Conservation (phyloP, 2,113 vertebrate species). For the Euleptes europaea region DNA sequence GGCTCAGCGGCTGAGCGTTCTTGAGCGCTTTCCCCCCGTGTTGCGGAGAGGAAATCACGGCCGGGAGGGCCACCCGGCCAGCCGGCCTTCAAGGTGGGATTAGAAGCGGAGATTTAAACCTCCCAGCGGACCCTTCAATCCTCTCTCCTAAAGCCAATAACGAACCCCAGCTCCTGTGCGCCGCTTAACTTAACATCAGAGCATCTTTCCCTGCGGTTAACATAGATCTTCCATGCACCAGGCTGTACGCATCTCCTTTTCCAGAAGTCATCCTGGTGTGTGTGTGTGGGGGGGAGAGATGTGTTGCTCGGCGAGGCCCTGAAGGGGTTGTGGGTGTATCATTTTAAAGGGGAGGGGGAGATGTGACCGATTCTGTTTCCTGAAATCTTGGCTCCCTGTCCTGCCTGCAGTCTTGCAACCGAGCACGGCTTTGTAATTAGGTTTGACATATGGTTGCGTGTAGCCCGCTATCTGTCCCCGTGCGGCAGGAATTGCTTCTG, state of each 20-base stretch:
- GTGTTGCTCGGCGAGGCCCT: not conserved
- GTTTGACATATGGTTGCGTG: not conserved
- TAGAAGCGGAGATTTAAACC: not conserved
- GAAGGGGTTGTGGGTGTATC: too few relatives aligned
- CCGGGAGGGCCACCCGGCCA: not conserved
- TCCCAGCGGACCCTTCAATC: not conserved
- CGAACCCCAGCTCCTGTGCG: not conserved
- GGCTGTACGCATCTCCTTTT: not conserved
- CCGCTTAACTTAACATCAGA: not conserved
- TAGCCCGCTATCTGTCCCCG: not conserved
- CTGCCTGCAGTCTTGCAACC: not conserved
- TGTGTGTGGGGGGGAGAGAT: not conserved
- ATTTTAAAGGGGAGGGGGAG: not conserved
- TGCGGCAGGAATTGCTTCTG: not conserved
- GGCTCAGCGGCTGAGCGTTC: constrained; percentile 19
- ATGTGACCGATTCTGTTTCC: not conserved
- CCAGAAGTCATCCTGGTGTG: not conserved
- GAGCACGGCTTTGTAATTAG: not conserved
- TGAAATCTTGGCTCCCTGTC: not conserved
- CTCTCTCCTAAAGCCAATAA: not conserved
- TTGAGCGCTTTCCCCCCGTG: constrained; percentile 5
- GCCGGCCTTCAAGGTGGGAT: not conserved
- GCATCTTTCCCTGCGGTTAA: not conserved
- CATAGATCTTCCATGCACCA: not conserved
- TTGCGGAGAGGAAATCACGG: not conserved